Evolutionary conservation across 2,113 vertebrate species (phyloP).

Genomic region (Acrocephalus kingi): DNA sequence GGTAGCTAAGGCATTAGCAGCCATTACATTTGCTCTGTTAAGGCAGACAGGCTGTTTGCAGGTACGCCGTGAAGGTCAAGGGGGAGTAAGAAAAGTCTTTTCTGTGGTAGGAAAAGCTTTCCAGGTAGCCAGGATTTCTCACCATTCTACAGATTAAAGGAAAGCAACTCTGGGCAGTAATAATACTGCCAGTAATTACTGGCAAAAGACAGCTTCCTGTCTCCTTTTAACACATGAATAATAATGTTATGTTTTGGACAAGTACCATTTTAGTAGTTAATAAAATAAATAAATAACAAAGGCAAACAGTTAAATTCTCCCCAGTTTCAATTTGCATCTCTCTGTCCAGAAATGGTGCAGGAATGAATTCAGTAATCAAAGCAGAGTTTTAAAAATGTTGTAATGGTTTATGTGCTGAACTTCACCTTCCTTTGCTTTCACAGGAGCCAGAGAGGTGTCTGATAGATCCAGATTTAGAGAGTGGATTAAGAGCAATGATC

Average conservation of each 20-base stretch:
- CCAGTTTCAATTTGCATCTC: background rate
- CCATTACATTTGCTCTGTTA: background rate
- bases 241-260: background rate
- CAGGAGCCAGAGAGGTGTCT: background rate
- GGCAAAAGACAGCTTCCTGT: background rate
- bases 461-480: background rate
- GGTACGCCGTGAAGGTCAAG: rapidly evolving
- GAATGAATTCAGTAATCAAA: background rate
- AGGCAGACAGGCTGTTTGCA: background rate
- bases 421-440: background rate
- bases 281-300: background rate
- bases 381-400: background rate
- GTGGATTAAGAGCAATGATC: background rate
- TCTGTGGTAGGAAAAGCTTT: background rate
- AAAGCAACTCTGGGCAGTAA: background rate
- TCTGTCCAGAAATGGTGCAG: background rate
- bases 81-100: background rate
- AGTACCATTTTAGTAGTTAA: background rate
- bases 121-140: background rate
- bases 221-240: background rate
- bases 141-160: background rate
- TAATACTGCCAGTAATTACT: background rate
- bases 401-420: background rate
- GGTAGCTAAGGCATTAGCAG: background rate
- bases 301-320: background rate